A percentile compares a stretch with the other conserved stretches of the same genome.
phyloP scores from a whole-genome alignment of 2,888 invertebrate genomes.

The Gisinianus flammeolus region DNA sequence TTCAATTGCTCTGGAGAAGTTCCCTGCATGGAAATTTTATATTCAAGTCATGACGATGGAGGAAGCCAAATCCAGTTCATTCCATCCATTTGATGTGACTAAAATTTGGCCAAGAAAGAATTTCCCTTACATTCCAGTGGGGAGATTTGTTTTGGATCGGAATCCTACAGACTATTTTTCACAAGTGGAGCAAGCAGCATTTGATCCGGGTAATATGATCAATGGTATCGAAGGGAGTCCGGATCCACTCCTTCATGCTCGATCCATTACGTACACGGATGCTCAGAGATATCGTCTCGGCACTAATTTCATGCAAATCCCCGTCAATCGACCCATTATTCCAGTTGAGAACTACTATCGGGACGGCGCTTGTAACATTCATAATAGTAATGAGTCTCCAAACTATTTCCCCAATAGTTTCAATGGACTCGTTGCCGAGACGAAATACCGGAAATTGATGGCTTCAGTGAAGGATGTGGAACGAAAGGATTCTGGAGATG shows the following conservation, averaged over 20 bases:
- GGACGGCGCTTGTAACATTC: too few relatives aligned
- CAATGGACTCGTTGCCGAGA: too few relatives aligned
- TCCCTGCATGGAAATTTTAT: slow-evolving; percentile 64
- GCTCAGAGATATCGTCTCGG: slow-evolving; percentile 47
- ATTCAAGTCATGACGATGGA: slow-evolving; percentile 50
- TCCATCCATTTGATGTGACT: slow-evolving; percentile 17
- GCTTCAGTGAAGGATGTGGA: too few relatives aligned
- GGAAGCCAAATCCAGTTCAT: slow-evolving; percentile 41
- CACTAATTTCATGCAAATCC: slow-evolving; percentile 35
- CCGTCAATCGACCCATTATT: slow-evolving; percentile 39
- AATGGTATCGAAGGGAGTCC: slow-evolving; percentile 55
- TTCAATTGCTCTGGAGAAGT: slow-evolving; percentile 61
- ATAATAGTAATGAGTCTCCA: too few relatives aligned
- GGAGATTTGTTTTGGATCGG: slow-evolving; percentile 61
- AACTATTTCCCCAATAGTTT: not conserved
- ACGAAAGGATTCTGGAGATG: too few relatives aligned
- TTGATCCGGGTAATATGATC: slow-evolving; percentile 61
- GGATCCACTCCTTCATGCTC: slow-evolving; percentile 24
- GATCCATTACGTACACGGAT: slow-evolving; percentile 45
- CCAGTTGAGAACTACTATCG: not conserved
- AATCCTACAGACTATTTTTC: slow-evolving; percentile 63
- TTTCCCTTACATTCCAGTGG: slow-evolving; percentile 62
- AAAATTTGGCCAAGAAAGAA: slow-evolving; percentile 60
- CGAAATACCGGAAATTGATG: not conserved
- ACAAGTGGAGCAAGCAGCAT: slow-evolving; percentile 63